These are phyloP conservation scores for Metridium senile DNA, from an alignment of 92 coral and sea anemone species.

Conservation along the genomic window DNA sequence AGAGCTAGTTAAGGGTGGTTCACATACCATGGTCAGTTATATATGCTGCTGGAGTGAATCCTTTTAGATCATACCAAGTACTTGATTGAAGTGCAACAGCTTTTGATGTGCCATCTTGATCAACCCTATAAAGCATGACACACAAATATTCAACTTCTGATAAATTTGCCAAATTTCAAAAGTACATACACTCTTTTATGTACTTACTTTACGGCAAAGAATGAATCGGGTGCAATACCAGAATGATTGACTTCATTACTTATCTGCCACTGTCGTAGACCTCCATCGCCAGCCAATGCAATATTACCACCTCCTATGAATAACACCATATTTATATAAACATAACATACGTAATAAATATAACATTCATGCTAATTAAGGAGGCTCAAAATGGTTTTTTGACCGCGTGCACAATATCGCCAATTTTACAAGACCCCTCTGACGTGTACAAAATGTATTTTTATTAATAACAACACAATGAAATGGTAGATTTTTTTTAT, in stretches of 20 bases:
- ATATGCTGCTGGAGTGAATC: slow-evolving; percentile 68
- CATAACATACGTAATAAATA: no score
- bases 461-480: no score
- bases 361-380: no score
- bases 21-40: slow-evolving; percentile 83
- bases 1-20: background rate
- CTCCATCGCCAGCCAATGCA: slow-evolving; percentile 95
- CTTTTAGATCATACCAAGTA: slow-evolving; percentile 73
- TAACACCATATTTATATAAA: background rate
- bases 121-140: slow-evolving; percentile 52
- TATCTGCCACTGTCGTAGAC: slow-evolving; percentile 93
- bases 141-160: background rate
- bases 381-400: no score
- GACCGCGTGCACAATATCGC: no score
- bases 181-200: no score
- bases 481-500: no score
- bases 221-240: slow-evolving; percentile 89
- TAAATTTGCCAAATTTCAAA: no score
- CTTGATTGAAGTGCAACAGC: slow-evolving; percentile 82
- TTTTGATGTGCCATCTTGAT: slow-evolving; percentile 39
- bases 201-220: slow-evolving; percentile 78
- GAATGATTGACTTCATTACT: slow-evolving; percentile 60
- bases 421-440: no score
- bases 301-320: slow-evolving; percentile 90
- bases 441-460: no score